Evolutionary conservation across 2,797 vertebrate genomes (phyloP).

Genomic region (Rhincodon typus): DNA sequence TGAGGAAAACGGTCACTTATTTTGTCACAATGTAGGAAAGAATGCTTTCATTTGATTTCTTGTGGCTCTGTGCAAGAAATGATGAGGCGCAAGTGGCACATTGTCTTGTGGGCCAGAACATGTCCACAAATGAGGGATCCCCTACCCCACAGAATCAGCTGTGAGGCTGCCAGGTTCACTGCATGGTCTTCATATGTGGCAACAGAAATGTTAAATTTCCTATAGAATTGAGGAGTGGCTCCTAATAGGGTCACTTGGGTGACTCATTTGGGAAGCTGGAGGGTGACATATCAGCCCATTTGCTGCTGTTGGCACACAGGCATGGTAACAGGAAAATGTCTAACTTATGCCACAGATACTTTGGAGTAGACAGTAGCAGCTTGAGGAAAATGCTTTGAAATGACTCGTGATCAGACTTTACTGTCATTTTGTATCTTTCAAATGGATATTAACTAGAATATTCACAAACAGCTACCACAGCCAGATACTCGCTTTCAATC

Average conservation of each 20-base stretch:
- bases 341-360: too few relatives aligned
- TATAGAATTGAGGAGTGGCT: background rate
- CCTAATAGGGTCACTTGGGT: background rate
- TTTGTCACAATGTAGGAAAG: background rate
- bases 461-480: too few relatives aligned
- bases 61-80: background rate
- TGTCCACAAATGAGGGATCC: background rate
- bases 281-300: background rate
- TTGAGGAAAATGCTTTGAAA: too few relatives aligned
- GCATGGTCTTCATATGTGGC: too few relatives aligned
- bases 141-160: background rate
- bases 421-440: too few relatives aligned
- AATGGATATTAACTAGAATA: too few relatives aligned
- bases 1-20: background rate
- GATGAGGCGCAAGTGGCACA: background rate
- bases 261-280: background rate
- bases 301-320: background rate
- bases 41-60: background rate
- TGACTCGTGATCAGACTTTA: too few relatives aligned
- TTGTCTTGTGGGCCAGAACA: background rate
- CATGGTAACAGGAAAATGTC: too few relatives aligned
- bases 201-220: background rate
- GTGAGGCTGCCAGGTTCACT: background rate
- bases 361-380: too few relatives aligned
- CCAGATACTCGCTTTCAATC: too few relatives aligned